A percentile compares a stretch with the other conserved stretches of the same genome.
Conservation (phyloP, 2,797 vertebrate species). For the Ammospiza maritima region DNA sequence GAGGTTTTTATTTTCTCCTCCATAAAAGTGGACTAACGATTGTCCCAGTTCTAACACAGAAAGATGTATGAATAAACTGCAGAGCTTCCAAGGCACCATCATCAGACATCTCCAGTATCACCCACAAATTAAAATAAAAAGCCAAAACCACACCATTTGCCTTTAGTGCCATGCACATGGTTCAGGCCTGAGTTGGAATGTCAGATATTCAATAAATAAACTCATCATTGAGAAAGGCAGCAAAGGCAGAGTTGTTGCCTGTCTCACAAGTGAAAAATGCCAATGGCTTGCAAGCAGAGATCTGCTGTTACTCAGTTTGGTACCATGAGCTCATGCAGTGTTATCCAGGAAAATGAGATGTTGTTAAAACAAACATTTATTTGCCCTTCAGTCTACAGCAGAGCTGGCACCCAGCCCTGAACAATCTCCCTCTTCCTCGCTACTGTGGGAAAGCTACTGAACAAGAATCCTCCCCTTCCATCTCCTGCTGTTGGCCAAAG, state of each 20-base stretch:
- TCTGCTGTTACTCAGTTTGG: not conserved
- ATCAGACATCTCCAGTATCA: not conserved
- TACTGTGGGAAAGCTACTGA: not conserved
- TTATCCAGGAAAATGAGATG: slow-evolving; percentile 23
- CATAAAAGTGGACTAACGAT: not conserved
- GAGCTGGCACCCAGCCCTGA: slow-evolving; percentile 13
- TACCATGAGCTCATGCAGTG: not conserved
- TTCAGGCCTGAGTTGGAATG: not conserved
- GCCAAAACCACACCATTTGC: not conserved
- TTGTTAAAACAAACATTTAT: slow-evolving; percentile 39
- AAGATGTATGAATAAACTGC: not conserved
- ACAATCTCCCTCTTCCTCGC: not conserved
- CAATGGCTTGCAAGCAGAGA: not conserved
- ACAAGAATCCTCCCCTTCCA: not conserved
- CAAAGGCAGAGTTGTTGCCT: not conserved
- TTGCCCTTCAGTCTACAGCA: slow-evolving; percentile 33
- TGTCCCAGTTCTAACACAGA: not conserved
- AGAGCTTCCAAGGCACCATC: not conserved
- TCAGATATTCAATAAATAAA: not conserved
- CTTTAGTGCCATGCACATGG: not conserved
- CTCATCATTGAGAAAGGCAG: not conserved
- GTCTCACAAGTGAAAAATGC: not conserved
- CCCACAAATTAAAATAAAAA: not conserved
- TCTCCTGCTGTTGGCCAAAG: not conserved
- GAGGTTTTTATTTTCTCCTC: not conserved